A percentile compares a stretch with the other conserved stretches of the same genome.
Evolutionary conservation across 1,140 invertebrate species (phyloP).

Genomic region (Calephelis nemesis): DNA sequence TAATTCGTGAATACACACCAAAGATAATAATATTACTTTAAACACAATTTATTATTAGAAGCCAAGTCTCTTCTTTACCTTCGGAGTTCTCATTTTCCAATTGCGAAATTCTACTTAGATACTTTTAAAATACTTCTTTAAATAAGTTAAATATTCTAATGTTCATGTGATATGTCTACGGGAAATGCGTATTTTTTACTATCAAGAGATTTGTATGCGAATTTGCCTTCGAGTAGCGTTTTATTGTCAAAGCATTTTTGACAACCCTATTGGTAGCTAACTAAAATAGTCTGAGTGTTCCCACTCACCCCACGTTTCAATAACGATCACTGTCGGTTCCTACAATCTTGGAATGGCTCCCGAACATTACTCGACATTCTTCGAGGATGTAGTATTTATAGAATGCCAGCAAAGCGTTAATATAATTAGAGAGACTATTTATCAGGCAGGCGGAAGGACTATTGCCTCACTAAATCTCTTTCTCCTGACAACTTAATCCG

Average conservation of each 20-base stretch:
- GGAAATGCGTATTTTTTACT: too few species aligned
- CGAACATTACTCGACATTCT: slow-evolving; percentile 61
- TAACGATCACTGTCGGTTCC: slow-evolving; percentile 31
- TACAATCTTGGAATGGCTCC: slow-evolving; percentile 45
- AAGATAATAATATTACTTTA: too few species aligned
- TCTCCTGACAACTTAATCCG: slow-evolving; percentile 66
- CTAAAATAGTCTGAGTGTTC: slow-evolving; percentile 8
- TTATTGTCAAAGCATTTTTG: not conserved
- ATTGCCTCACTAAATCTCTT: slow-evolving; percentile 66
- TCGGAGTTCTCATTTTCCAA: too few species aligned
- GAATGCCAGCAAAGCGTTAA: slow-evolving; percentile 69
- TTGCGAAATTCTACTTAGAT: too few species aligned
- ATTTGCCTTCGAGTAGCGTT: too few species aligned
- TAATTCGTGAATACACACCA: too few species aligned
- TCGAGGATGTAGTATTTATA: slow-evolving; percentile 55
- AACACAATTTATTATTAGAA: too few species aligned
- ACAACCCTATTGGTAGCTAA: not conserved
- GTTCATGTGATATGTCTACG: too few species aligned
- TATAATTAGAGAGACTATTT: slow-evolving; percentile 76
- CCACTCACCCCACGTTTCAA: slow-evolving; percentile 39
- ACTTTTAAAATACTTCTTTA: too few species aligned
- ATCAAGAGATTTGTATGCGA: not conserved
- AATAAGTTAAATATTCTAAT: too few species aligned
- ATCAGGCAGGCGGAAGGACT: slow-evolving; percentile 69
- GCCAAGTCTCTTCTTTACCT: too few species aligned